Evolutionary conservation across 2,888 invertebrate species (phyloP).

Genomic region (Hyalella azteca): DNA sequence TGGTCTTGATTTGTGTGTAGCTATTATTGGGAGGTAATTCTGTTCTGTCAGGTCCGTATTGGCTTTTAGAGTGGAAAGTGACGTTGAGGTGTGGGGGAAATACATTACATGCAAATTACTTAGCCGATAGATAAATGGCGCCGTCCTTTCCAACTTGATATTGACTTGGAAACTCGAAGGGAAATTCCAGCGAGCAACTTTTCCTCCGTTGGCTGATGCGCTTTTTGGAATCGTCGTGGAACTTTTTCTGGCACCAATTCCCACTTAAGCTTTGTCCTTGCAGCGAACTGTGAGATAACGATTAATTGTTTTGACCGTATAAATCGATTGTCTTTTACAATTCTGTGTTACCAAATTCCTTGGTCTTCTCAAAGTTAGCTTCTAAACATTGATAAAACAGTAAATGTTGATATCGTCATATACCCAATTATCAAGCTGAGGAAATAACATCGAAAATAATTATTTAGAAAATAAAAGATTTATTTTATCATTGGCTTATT

Average conservation of each 20-base stretch:
- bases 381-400: too few relatives aligned
- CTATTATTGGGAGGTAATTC: conserved; percentile 58
- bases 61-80: conserved; percentile 59
- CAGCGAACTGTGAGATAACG: too few relatives aligned
- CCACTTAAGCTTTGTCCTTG: background rate
- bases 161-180: conserved; percentile 39
- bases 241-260: background rate
- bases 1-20: conserved; percentile 57
- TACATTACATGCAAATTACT: conserved; percentile 59
- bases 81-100: conserved; percentile 58
- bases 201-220: conserved; percentile 33
- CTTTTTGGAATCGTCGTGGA: conserved; percentile 1
- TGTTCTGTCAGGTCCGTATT: conserved; percentile 56
- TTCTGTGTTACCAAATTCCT: too few relatives aligned
- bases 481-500: too few relatives aligned
- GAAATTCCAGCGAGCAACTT: conserved; percentile 28
- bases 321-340: too few relatives aligned
- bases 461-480: too few relatives aligned
- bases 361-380: too few relatives aligned
- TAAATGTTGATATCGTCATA: too few relatives aligned
- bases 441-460: too few relatives aligned
- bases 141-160: conserved; percentile 41
- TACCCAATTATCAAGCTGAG: too few relatives aligned
- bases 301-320: too few relatives aligned
- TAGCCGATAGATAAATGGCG: conserved; percentile 58